phyloP scores from a whole-genome alignment of 2,888 invertebrate genomes.

The Parnassius apollo region DNA sequence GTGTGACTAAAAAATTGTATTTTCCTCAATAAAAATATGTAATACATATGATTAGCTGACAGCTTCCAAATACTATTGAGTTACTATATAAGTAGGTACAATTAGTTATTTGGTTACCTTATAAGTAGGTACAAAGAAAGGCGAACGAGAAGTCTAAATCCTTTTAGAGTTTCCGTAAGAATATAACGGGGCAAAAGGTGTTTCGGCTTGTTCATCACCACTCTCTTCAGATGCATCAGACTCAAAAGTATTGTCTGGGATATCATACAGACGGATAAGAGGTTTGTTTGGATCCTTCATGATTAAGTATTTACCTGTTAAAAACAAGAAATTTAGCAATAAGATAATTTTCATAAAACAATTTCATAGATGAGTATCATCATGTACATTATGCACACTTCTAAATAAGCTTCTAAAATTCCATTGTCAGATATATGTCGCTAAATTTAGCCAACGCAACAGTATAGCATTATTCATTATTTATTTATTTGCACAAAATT shows the following conservation, averaged over 20 bases:
- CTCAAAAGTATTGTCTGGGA: slow-evolving; percentile 99
- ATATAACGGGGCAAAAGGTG: slow-evolving; percentile 75
- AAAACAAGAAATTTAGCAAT: slow-evolving; percentile 2
- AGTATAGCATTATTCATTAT: too few species aligned
- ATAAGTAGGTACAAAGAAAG: background rate
- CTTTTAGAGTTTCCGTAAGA: slow-evolving; percentile 76
- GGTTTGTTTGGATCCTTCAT: slow-evolving; percentile 99
- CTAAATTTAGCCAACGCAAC: too few species aligned
- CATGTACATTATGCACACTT: too few species aligned
- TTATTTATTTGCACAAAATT: too few species aligned
- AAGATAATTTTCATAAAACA: too few species aligned
- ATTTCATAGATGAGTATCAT: too few species aligned
- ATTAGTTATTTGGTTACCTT: background rate
- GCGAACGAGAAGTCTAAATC: slow-evolving; percentile 44
- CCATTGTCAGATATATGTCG: too few species aligned
- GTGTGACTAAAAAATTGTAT: slow-evolving; percentile 69
- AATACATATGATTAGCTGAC: slow-evolving; percentile 54
- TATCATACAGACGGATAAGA: slow-evolving; percentile 97
- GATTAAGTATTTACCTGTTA: slow-evolving; percentile 90
- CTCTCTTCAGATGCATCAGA: slow-evolving; percentile 96
- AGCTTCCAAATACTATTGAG: background rate
- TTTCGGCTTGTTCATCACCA: slow-evolving; percentile 84
- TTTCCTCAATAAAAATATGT: slow-evolving; percentile 62
- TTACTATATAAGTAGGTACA: slow-evolving; percentile 1
- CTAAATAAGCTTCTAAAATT: too few species aligned